These are phyloP conservation scores for Ictalurus furcatus DNA, from an alignment of 2,113 vertebrate genomes.

Conservation along the genomic window DNA sequence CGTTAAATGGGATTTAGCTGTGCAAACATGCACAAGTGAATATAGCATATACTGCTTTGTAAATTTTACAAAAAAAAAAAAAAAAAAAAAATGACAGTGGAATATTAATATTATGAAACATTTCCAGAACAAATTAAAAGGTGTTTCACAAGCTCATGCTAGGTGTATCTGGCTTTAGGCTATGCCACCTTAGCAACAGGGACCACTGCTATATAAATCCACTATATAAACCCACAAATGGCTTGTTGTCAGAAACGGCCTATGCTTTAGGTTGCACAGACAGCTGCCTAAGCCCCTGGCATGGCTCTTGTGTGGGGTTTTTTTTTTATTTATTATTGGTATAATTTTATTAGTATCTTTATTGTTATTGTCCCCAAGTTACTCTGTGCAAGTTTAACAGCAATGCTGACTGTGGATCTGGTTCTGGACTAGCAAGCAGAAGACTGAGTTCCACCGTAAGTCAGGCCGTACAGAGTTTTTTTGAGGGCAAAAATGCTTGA, in stretches of 20 bases:
- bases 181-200: constrained; percentile 13
- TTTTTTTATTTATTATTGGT: neutral
- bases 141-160: neutral
- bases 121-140: neutral
- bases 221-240: constrained; percentile 2
- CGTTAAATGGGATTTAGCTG: constrained; percentile 45
- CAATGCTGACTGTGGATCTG: neutral
- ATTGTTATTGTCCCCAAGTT: neutral
- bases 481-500: no score
- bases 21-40: constrained; percentile 24
- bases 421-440: neutral
- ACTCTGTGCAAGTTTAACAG: neutral
- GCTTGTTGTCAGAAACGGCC: constrained; percentile 5
- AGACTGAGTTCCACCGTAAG: neutral
- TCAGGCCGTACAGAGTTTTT: no score
- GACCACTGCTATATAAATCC: neutral
- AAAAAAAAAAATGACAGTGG: neutral
- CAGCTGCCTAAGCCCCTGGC: neutral
- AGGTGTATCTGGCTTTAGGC: neutral
- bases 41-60: neutral
- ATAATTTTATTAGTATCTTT: constrained; percentile 4
- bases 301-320: neutral
- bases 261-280: neutral
- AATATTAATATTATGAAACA: neutral
- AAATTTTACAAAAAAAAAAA: neutral